Evolutionary conservation across 2,113 vertebrate species (phyloP).

Genomic region (Tretioscincus oriximinensis): DNA sequence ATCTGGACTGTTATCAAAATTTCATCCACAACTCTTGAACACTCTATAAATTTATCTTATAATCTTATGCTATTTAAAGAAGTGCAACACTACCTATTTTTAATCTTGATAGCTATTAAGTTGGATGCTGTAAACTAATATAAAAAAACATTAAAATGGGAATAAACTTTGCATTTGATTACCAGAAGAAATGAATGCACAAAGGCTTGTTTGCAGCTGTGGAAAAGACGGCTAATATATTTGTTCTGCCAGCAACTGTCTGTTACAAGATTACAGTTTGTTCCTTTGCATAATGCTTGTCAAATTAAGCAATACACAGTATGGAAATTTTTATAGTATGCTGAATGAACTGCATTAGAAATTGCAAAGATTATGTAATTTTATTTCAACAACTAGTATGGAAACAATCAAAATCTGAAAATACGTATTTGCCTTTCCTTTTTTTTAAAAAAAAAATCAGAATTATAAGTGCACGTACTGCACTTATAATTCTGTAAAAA

Average conservation of each 20-base stretch:
- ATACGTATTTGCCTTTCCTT: not conserved
- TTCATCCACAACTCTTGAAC: constrained; percentile 26
- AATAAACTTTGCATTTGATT: constrained; percentile 47
- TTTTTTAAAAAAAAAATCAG: not conserved
- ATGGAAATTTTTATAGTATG: constrained; percentile 58
- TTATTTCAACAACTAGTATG: constrained; percentile 10
- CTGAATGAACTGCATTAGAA: constrained; percentile 63
- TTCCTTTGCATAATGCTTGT: constrained; percentile 48
- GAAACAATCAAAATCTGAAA: constrained; percentile 17
- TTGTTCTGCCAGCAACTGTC: constrained; percentile 66
- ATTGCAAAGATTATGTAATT: constrained; percentile 40
- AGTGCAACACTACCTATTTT: not conserved
- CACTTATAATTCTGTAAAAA: too few species aligned
- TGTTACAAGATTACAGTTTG: constrained; percentile 58
- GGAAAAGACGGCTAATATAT: constrained; percentile 70
- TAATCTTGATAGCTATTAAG: not conserved
- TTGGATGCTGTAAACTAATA: not conserved
- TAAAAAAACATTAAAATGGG: constrained; percentile 12
- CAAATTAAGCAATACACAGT: constrained; percentile 55
- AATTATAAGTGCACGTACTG: too few species aligned
- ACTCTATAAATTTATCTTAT: constrained; percentile 13
- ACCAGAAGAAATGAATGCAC: constrained; percentile 61
- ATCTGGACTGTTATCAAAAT: constrained; percentile 41
- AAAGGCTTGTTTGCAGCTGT: constrained; percentile 68
- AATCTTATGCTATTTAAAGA: constrained; percentile 11